Percentiles rank a stretch among this genome's conserved stretches.
These are phyloP conservation scores for Mola mola DNA, from an alignment of 2,113 vertebrate species.

Conservation along the genomic window DNA sequence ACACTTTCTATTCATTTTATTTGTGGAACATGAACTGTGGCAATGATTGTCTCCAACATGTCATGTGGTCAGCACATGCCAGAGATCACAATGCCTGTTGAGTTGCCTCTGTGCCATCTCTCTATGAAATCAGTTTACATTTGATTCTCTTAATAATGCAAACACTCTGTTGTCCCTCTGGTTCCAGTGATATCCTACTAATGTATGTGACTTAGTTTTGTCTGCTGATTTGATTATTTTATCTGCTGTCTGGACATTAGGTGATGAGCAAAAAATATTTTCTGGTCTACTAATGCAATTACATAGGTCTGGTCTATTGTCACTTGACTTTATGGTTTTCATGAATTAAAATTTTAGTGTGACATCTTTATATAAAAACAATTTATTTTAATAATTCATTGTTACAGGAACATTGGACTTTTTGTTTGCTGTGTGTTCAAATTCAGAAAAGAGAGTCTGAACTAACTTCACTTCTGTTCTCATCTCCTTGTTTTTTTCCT, in stretches of 20 bases:
- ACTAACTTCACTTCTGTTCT: constrained; percentile 7
- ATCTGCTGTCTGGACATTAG: not conserved
- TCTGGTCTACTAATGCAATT: not conserved
- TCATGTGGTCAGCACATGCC: constrained; percentile 2
- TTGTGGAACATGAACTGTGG: no score
- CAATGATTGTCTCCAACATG: not conserved
- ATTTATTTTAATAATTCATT: not conserved
- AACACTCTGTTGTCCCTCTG: constrained; percentile 7
- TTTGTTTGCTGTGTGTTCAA: not conserved
- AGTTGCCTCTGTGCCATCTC: not conserved
- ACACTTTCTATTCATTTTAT: no score
- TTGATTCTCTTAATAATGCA: not conserved
- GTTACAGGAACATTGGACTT: not conserved
- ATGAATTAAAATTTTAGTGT: not conserved
- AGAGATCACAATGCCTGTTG: not conserved
- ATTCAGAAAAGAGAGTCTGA: not conserved
- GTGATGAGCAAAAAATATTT: no score
- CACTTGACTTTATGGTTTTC: not conserved
- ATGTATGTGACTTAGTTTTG: not conserved
- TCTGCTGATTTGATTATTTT: not conserved
- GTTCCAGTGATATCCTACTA: not conserved
- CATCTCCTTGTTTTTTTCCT: constrained; percentile 14
- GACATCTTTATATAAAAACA: not conserved
- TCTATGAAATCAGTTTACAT: not conserved
- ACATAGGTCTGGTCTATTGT: not conserved